Base-by-base conservation (phyloP, 2,888 invertebrate species). In the Stenchaetothrips biformis region DNA sequence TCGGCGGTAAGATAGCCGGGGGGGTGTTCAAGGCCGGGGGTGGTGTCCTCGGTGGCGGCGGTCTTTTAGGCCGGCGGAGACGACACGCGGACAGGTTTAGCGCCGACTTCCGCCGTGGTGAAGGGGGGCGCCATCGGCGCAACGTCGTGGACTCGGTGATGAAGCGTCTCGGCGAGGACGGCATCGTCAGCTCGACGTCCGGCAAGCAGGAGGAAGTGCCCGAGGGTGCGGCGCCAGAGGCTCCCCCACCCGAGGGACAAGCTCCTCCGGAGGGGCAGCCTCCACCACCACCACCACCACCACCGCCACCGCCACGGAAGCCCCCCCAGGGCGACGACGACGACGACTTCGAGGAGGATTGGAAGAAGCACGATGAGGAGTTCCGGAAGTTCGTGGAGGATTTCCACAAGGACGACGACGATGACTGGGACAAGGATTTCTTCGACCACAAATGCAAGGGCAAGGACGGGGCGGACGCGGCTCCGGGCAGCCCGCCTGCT, bases 391-490 rank as follows among this genome's bases (percentile, higher is more conserved):
- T 74, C 67, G 7, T 74, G 21, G 67, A 74, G 21, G 67, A 74
- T 8, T 74, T 74, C 67, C 67, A 74, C 67, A 74, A 74, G 67
- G 67, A 74, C 8, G 67, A 74, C 67, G 67, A 74, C 67, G 67
- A 74, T 16, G 53, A 53, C 67, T 74, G 67, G 67, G 67, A 74
- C 67, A 74, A 74, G 67, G 67, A 74, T 1, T 74, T 74, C 7
- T 74, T 74, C 67, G 1, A 21, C 21, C 67, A 74, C 25, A 74
- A 74, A 25, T 74, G 67, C 67, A 74, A 74, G 21, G 67, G 67
- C 9, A 74, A 74, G 2, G 25, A 7, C 9, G 21, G 62, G 7
- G 62, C 21, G 67, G 67, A 7, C 67, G 67, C 67, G 7, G n/a
- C 67, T 21, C 67, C 67, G 53, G 53, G 37, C 37, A 37, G 37